These are phyloP conservation scores for Xanthorhoe designata DNA, from an alignment of 2,888 invertebrate genomes.

Conservation along the genomic window DNA sequence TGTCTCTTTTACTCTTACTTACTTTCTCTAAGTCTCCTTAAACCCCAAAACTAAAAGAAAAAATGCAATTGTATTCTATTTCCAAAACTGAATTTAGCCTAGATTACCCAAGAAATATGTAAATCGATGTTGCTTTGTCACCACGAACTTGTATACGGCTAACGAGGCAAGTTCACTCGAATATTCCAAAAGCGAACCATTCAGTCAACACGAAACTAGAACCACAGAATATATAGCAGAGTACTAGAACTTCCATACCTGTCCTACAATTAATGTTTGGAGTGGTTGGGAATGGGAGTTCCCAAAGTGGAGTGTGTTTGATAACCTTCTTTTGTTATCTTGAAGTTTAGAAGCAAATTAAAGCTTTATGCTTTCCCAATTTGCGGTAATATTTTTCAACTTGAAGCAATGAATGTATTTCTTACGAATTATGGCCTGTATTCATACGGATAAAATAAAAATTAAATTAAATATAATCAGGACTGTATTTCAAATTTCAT, in stretches of 20 bases:
- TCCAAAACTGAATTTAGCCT: background rate
- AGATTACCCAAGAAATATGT: background rate
- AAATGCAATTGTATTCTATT: background rate
- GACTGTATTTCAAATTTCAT: too few relatives aligned
- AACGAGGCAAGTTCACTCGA: background rate
- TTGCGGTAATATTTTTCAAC: background rate
- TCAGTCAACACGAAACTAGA: background rate
- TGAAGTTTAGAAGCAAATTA: background rate
- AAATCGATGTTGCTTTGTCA: conserved; percentile 1
- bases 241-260: background rate
- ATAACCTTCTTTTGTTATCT: background rate
- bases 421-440: too few relatives aligned
- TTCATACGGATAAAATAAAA: too few relatives aligned
- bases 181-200: background rate
- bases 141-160: background rate
- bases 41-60: too few relatives aligned
- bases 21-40: too few relatives aligned
- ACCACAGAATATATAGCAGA: too few relatives aligned
- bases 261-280: background rate
- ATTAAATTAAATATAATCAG: too few relatives aligned
- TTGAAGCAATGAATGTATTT: too few relatives aligned
- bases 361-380: background rate
- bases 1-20: too few relatives aligned
- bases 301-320: background rate
- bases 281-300: background rate